Evolutionary conservation across 1,140 invertebrate genomes (phyloP).

Genomic region (Drusus annulatus): DNA sequence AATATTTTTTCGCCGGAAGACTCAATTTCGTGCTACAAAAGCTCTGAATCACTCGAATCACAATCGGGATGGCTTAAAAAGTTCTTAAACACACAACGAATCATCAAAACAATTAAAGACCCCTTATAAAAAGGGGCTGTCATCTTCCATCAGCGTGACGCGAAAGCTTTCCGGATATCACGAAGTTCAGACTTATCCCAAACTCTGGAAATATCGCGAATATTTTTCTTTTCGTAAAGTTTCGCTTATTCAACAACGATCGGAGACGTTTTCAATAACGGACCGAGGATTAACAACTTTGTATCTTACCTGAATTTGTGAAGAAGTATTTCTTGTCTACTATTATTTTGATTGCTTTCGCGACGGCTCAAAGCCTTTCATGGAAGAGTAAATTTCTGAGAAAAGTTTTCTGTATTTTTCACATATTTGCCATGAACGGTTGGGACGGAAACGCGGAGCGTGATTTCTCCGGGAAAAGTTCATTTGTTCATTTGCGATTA

Average conservation of each 20-base stretch:
- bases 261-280: conserved; percentile 4
- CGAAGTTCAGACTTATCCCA: too few species aligned
- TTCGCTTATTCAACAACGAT: conserved; percentile 3
- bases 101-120: too few species aligned
- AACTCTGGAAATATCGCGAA: too few species aligned
- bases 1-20: too few species aligned
- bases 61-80: too few species aligned
- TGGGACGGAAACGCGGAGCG: neutral
- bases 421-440: neutral
- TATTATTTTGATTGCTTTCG: conserved; percentile 25
- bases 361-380: neutral
- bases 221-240: too few species aligned
- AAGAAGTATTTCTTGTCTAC: conserved; percentile 23
- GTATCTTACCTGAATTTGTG: conserved; percentile 6
- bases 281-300: conserved; percentile 12
- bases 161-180: too few species aligned
- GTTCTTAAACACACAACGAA: too few species aligned
- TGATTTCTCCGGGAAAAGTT: conserved; percentile 4
- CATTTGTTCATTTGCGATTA: conserved; percentile 8
- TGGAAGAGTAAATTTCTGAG: neutral
- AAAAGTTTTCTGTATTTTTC: conserved; percentile 5
- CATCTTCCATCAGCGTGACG: too few species aligned
- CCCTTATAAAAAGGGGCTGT: too few species aligned
- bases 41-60: too few species aligned
- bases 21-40: too few species aligned